phyloP scores from a whole-genome alignment of 1,140 invertebrate genomes.

The Lethrus apterus region DNA sequence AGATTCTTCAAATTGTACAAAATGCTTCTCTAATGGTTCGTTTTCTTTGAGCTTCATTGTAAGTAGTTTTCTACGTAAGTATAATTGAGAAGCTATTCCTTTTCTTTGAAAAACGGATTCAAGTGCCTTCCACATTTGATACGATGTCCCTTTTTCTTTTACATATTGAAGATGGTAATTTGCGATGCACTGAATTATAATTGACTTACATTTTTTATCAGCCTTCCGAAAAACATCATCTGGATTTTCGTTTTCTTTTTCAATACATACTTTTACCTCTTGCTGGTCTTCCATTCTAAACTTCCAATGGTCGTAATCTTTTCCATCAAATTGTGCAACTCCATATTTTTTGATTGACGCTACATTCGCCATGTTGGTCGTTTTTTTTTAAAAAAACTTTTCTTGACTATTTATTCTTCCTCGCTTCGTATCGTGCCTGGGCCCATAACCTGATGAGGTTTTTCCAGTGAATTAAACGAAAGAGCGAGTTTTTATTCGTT shows the following conservation, averaged over 20 bases:
- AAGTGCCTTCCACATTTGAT: neutral
- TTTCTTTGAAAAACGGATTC: neutral
- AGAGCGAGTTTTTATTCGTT: too few relatives aligned
- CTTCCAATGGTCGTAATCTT: constrained; percentile 8
- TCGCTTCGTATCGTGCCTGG: too few relatives aligned
- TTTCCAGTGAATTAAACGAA: too few relatives aligned
- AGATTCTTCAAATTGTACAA: constrained; percentile 8
- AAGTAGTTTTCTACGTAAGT: neutral
- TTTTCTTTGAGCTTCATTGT: neutral
- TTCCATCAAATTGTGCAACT: neutral
- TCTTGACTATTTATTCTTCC: too few relatives aligned
- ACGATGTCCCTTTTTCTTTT: neutral
- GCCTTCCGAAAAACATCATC: constrained; percentile 3
- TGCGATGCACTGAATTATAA: constrained; percentile 6
- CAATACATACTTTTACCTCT: constrained; percentile 8
- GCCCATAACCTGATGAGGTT: too few relatives aligned
- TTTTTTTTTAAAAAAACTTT: too few relatives aligned
- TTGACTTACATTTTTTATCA: constrained; percentile 12
- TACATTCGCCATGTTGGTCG: too few relatives aligned
- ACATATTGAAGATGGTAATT: constrained; percentile 3
- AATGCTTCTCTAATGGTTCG: neutral
- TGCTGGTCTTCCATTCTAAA: constrained; percentile 6
- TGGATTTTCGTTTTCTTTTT: neutral
- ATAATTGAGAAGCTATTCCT: neutral
- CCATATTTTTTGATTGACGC: constrained; percentile 12